Conservation (phyloP, 1,140 invertebrate genomes). For the Anoplophora glabripennis region DNA sequence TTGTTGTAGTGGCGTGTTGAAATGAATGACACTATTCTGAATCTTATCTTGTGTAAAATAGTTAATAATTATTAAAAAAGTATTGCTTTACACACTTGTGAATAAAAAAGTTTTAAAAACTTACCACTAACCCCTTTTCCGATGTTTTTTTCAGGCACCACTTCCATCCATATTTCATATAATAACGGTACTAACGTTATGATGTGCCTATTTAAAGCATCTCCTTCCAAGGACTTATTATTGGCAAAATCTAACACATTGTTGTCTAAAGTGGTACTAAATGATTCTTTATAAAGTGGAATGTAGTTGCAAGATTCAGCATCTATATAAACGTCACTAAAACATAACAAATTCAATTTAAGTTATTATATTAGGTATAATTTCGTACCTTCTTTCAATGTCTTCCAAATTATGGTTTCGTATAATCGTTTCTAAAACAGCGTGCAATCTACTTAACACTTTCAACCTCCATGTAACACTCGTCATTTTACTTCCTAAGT, state of each 20-base stretch:
- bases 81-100: neutral
- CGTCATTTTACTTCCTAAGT: slow-evolving; percentile 65
- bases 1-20: too few relatives aligned
- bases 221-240: slow-evolving; percentile 2
- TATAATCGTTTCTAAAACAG: slow-evolving; percentile 54
- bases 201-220: slow-evolving; percentile 51
- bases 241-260: neutral
- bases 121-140: slow-evolving; percentile 9
- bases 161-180: slow-evolving; percentile 72
- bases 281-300: slow-evolving; percentile 11
- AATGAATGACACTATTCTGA: slow-evolving; percentile 9
- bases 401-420: neutral
- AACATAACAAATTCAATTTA: neutral
- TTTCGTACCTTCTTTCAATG: neutral
- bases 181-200: slow-evolving; percentile 65
- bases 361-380: neutral
- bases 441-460: slow-evolving; percentile 63
- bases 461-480: slow-evolving; percentile 73
- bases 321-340: neutral
- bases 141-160: slow-evolving; percentile 50
- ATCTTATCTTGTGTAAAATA: neutral
- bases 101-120: slow-evolving; percentile 4
- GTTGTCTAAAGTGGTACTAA: slow-evolving; percentile 3
- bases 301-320: neutral
- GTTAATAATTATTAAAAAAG: neutral